Conservation (phyloP, 2,888 invertebrate genomes). For the Andrena flavipes region DNA sequence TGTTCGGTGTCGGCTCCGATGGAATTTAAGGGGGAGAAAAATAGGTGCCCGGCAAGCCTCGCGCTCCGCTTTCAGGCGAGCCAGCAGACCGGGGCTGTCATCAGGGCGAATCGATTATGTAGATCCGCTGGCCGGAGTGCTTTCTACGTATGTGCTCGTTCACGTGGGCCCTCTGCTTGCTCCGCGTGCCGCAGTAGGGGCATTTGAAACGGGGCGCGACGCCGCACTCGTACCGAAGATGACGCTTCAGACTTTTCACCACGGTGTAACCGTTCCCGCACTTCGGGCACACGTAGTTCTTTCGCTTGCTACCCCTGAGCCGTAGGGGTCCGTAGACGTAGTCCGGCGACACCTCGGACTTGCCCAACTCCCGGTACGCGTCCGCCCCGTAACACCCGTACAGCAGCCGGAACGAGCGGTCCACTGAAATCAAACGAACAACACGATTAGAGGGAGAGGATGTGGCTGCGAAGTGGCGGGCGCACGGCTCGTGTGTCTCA, state of each 20-base stretch:
- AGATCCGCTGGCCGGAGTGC: slow-evolving; percentile 77
- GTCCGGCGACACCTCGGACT: slow-evolving; percentile 63
- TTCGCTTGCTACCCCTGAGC: slow-evolving; percentile 50
- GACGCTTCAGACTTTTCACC: slow-evolving; percentile 86
- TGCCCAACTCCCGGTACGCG: slow-evolving; percentile 33
- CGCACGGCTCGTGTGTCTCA: background rate
- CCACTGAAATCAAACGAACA: slow-evolving; percentile 73
- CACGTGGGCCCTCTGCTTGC: slow-evolving; percentile 81
- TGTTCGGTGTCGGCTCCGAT: too few relatives aligned
- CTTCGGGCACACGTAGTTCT: slow-evolving; percentile 84
- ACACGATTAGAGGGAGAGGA: slow-evolving; percentile 47
- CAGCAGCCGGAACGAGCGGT: slow-evolving; percentile 48
- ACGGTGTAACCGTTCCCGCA: slow-evolving; percentile 87
- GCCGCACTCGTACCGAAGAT: slow-evolving; percentile 82
- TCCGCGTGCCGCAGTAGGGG: slow-evolving; percentile 79
- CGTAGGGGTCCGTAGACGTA: slow-evolving; percentile 46
- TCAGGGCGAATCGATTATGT: slow-evolving; percentile 75
- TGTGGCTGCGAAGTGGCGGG: background rate
- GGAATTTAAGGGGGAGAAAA: background rate
- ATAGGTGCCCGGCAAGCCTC: background rate
- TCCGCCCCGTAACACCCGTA: slow-evolving; percentile 66
- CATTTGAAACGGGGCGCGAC: slow-evolving; percentile 81
- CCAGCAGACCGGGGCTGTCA: slow-evolving; percentile 7
- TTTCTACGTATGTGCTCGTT: slow-evolving; percentile 80
- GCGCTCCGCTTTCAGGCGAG: background rate